Evolutionary conservation across 2,113 vertebrate genomes (phyloP), one percentile per base, ranked within the genome.

Genomic region (Cheirogaleus medius): DNA sequence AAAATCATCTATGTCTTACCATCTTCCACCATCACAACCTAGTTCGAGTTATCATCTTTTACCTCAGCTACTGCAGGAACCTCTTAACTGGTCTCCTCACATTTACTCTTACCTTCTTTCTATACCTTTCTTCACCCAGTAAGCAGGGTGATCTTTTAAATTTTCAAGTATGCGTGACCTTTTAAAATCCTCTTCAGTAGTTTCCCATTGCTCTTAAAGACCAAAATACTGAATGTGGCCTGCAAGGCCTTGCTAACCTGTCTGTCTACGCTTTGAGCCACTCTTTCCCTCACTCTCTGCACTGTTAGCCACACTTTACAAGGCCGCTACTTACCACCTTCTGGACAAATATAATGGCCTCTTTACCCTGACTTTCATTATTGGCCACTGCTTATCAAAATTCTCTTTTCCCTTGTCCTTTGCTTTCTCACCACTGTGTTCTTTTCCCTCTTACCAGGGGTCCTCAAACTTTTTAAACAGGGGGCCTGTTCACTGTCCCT

Each of bases 161-260:
- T 37, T 84, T 88, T 94, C 5, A 52, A 68, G 25, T 85, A 39
- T 66, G 23, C 32, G 34, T 34, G 54, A 88, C 49, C 58, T 92
- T 92, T 32, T 25, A 89, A 92, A 71, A 64, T 90, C 66, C 63
- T 76, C 27, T 23, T 69, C 32, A 74, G 29, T 69, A 85, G 42
- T 82, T 90, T 77, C 80, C 68, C 32, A 49, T 76, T 90, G 73
- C 49, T 82, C 29, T 92, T 94, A 77, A 87, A 92, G 42, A 94
- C 54, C 27, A 54, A 47, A 92, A 44, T 89, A 8, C 14, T 83
- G 69, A 91, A 87, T 29, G 12, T 80, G 63, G 23, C 73, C 47
- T 88, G 12, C 27, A 91, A 68, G 34, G 32, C 39, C 39, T 39
- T 84, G 34, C 34, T 18, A 66, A 15, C 25, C 37, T 89, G 37